Evolutionary conservation across 2,797 vertebrate species (phyloP).

Genomic region (Aeoliscus strigatus): DNA sequence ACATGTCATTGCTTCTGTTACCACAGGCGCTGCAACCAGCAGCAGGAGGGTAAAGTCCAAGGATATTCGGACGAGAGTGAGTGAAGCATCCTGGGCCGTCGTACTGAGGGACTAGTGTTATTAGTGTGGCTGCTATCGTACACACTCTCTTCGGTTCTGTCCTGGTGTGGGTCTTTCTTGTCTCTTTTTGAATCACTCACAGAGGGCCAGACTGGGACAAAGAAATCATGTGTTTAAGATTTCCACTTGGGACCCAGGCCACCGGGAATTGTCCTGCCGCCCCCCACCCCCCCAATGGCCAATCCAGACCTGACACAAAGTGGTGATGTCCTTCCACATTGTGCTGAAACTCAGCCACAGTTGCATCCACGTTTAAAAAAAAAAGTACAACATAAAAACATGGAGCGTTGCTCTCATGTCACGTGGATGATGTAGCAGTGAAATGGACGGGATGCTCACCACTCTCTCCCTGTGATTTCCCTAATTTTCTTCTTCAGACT

Average conservation of each 20-base stretch:
- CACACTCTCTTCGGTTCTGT: conserved; percentile 2
- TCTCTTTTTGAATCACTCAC: too few relatives aligned
- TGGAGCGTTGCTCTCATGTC: neutral
- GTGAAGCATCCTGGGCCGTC: conserved; percentile 61
- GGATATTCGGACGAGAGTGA: conserved; percentile 73
- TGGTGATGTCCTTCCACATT: neutral
- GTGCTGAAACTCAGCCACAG: neutral
- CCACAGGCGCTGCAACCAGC: conserved; percentile 58
- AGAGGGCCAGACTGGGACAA: too few relatives aligned
- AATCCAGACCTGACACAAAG: too few relatives aligned
- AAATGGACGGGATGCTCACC: conserved; percentile 26
- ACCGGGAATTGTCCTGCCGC: too few relatives aligned
- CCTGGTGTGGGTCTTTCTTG: conserved; percentile 5
- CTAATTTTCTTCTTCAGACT: conserved; percentile 17
- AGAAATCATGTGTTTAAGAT: too few relatives aligned
- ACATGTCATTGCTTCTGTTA: conserved; percentile 68
- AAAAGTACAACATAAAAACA: neutral
- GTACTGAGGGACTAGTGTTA: conserved; percentile 14
- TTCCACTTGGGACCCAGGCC: too few relatives aligned
- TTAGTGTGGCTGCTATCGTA: conserved; percentile 16
- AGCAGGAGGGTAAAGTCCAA: conserved; percentile 65
- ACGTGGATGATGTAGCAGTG: neutral
- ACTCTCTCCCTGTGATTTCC: conserved; percentile 18
- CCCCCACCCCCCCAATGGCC: too few relatives aligned
- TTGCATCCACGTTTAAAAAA: neutral